Conservation (phyloP, 2,888 invertebrate species). For the Pelosia muscerda region DNA sequence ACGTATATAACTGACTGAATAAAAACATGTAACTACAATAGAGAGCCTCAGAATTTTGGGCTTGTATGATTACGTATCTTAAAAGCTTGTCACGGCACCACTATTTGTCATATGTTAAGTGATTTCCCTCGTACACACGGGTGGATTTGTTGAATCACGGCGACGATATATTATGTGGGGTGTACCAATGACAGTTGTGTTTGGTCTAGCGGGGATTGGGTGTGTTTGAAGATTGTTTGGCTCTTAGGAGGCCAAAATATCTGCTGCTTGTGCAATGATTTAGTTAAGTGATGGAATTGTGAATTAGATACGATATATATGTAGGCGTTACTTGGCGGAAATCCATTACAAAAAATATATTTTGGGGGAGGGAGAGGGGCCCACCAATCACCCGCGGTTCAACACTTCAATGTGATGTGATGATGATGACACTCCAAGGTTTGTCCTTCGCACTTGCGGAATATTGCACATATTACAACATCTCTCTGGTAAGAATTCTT, state of each 20-base stretch:
- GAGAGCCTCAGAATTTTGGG: slow-evolving; percentile 21
- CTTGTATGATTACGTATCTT: slow-evolving; percentile 59
- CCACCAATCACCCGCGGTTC: no score
- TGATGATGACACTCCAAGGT: no score
- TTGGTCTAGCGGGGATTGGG: slow-evolving; percentile 17
- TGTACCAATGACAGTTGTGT: slow-evolving; percentile 20
- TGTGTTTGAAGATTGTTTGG: slow-evolving; percentile 5
- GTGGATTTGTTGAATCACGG: slow-evolving; percentile 77
- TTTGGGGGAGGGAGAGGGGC: no score
- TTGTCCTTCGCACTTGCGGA: no score
- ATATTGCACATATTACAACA: no score
- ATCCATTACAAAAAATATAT: no score
- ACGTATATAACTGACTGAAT: no score
- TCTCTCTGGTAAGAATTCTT: no score
- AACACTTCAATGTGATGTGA: no score
- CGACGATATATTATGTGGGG: slow-evolving; percentile 40
- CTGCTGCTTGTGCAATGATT: not conserved
- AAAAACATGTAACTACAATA: slow-evolving; percentile 9
- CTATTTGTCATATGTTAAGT: slow-evolving; percentile 86
- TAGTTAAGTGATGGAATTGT: not conserved
- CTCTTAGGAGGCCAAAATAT: not conserved
- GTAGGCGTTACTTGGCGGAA: no score
- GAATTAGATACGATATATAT: no score
- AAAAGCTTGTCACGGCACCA: slow-evolving; percentile 80
- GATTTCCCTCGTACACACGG: slow-evolving; percentile 75